phyloP scores from a whole-genome alignment of 1,140 invertebrate species.

The Trissolcus basalis region DNA sequence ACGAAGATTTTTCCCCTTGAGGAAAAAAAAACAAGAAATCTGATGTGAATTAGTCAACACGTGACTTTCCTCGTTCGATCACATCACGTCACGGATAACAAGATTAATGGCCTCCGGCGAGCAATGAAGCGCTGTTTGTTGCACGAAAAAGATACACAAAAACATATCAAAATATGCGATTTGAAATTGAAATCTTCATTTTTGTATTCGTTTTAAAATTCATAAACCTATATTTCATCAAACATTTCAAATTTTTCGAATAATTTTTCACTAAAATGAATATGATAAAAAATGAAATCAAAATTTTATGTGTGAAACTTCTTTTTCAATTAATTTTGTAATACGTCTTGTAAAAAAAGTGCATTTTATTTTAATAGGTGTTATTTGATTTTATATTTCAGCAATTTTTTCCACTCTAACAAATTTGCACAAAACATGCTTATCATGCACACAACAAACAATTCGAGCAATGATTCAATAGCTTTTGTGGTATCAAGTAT shows the following conservation, averaged over 20 bases:
- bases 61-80: slow-evolving; percentile 63
- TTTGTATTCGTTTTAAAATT: too few relatives aligned
- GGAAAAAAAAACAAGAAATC: slow-evolving; percentile 57
- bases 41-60: slow-evolving; percentile 61
- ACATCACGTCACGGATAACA: slow-evolving; percentile 53
- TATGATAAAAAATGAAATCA: too few relatives aligned
- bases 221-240: too few relatives aligned
- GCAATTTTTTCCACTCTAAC: too few relatives aligned
- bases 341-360: too few relatives aligned
- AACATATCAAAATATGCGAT: slow-evolving; percentile 18
- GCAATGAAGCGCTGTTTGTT: slow-evolving; percentile 34
- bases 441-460: slow-evolving; percentile 35
- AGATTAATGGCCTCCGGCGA: slow-evolving; percentile 60
- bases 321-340: too few relatives aligned
- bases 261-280: too few relatives aligned
- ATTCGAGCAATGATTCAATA: slow-evolving; percentile 48
- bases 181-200: not conserved
- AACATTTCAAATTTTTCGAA: too few relatives aligned
- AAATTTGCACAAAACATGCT: too few relatives aligned
- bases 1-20: slow-evolving; percentile 47
- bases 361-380: too few relatives aligned
- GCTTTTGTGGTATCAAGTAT: slow-evolving; percentile 56
- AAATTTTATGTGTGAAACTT: too few relatives aligned
- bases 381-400: too few relatives aligned
- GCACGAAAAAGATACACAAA: slow-evolving; percentile 23